These are phyloP conservation scores for Montifringilla adamsi DNA, from an alignment of 2,113 vertebrate species.

Conservation along the genomic window DNA sequence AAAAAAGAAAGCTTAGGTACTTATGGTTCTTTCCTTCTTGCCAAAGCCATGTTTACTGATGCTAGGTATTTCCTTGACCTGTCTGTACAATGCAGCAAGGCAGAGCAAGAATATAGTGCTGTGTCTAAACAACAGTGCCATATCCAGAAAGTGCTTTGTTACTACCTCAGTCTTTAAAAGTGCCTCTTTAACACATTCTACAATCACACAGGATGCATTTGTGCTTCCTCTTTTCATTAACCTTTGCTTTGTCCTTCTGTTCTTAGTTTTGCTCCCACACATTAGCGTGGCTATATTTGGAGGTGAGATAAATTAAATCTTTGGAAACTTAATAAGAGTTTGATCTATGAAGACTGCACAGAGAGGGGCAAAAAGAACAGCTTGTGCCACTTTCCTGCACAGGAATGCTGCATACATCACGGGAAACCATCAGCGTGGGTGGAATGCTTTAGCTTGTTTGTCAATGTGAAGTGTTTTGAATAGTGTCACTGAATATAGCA, in stretches of 20 bases:
- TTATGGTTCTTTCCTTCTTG: not conserved
- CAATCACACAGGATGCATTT: not conserved
- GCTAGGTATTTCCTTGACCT: not conserved
- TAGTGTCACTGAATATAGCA: constrained; percentile 15
- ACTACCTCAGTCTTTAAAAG: not conserved
- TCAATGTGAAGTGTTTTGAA: constrained; percentile 26
- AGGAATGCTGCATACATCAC: constrained; percentile 15
- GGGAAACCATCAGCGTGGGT: constrained; percentile 1
- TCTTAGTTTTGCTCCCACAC: not conserved
- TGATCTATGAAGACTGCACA: not conserved
- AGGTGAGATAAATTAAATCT: not conserved
- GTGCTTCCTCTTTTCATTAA: not conserved
- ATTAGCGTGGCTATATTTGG: not conserved
- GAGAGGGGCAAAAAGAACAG: constrained; percentile 27
- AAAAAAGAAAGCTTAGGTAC: not conserved
- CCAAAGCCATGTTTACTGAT: not conserved
- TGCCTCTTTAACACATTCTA: not conserved
- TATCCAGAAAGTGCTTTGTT: not conserved
- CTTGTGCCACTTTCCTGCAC: constrained; percentile 32
- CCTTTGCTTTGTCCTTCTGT: constrained; percentile 33
- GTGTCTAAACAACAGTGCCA: not conserved
- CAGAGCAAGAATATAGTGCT: not conserved
- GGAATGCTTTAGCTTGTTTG: constrained; percentile 53
- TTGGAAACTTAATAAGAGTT: constrained; percentile 10
- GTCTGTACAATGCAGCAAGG: not conserved